phyloP scores from a whole-genome alignment of 2,888 invertebrate genomes.

The Emesis furor region DNA sequence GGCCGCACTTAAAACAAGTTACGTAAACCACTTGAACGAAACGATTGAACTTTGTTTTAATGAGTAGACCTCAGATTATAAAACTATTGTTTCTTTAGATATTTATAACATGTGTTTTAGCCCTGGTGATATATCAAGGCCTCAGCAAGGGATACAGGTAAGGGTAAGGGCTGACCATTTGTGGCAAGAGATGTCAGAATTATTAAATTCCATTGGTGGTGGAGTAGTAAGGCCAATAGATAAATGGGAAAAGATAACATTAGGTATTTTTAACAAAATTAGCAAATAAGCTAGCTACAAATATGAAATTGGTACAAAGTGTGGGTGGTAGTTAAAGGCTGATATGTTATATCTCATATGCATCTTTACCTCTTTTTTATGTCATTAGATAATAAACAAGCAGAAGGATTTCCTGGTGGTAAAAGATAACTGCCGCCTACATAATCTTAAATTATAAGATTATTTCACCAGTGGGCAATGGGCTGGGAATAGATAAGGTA shows the following conservation, averaged over 20 bases:
- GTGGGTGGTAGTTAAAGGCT: too few species aligned
- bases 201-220: neutral
- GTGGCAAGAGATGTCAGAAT: neutral
- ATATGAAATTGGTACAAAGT: neutral
- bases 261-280: neutral
- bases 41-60: neutral
- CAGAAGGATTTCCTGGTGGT: too few species aligned
- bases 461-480: too few species aligned
- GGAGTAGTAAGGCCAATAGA: neutral
- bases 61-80: too few species aligned
- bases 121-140: slow-evolving; percentile 52
- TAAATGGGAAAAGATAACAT: slow-evolving; percentile 47
- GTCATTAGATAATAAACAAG: too few species aligned
- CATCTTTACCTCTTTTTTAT: too few species aligned
- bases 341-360: too few species aligned
- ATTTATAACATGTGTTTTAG: neutral
- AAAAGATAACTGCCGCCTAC: too few species aligned
- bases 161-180: slow-evolving; percentile 12
- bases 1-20: neutral
- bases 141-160: slow-evolving; percentile 57
- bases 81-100: neutral
- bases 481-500: too few species aligned
- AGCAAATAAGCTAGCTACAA: neutral
- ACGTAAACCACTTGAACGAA: neutral
- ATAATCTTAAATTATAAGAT: too few species aligned